These are phyloP conservation scores for Campoplex capitator DNA, from an alignment of 2,888 invertebrate genomes.

Conservation along the genomic window DNA sequence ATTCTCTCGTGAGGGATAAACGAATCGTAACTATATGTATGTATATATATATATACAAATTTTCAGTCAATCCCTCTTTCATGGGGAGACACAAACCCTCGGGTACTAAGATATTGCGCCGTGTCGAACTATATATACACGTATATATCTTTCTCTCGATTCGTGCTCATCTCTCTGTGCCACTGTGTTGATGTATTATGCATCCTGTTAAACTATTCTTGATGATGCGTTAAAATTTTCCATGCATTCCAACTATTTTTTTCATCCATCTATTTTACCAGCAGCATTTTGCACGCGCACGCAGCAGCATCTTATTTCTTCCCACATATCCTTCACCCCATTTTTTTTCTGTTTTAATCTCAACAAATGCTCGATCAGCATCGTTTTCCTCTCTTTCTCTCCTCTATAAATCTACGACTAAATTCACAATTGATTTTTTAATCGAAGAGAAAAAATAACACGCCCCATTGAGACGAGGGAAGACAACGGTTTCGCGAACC, in stretches of 20 bases:
- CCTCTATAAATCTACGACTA: conserved; percentile 13
- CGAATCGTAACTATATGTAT: conserved; percentile 14
- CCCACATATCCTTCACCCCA: not conserved
- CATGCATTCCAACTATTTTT: conserved; percentile 42
- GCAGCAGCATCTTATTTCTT: conserved; percentile 17
- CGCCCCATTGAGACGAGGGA: not conserved
- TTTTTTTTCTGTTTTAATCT: not conserved
- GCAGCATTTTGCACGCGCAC: not conserved
- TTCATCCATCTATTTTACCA: conserved; percentile 19
- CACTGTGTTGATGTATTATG: not conserved
- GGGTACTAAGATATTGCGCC: conserved; percentile 31
- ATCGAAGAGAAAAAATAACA: not conserved
- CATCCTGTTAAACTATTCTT: conserved; percentile 19
- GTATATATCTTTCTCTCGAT: not conserved
- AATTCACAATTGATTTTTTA: not conserved
- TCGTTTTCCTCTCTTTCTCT: not conserved
- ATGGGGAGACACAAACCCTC: conserved; percentile 35
- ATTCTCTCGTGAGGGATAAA: conserved; percentile 33
- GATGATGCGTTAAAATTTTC: conserved; percentile 50
- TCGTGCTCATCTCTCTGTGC: not conserved
- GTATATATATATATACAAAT: conserved; percentile 25
- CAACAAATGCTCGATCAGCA: conserved; percentile 43
- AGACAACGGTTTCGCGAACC: too few relatives aligned
- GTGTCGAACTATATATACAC: not conserved
- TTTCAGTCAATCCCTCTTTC: conserved; percentile 48